Conservation (phyloP, 2,113 vertebrate genomes). For the Heptranchias perlo region DNA sequence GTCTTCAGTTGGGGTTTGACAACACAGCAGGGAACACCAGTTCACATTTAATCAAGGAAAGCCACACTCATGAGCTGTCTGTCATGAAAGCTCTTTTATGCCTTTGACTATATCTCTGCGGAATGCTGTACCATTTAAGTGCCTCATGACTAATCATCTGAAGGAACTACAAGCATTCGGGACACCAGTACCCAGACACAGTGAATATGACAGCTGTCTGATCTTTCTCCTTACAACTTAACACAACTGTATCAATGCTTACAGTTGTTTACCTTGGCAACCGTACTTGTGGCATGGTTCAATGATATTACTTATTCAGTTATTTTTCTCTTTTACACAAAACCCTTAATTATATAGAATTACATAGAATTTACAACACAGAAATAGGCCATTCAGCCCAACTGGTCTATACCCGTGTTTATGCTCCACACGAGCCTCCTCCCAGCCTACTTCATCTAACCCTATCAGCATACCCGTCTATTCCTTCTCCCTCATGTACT, state of each 20-base stretch:
- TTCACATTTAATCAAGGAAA: slow-evolving; percentile 7
- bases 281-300: background rate
- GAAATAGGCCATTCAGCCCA: background rate
- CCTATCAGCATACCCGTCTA: background rate
- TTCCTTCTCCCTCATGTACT: background rate
- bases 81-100: background rate
- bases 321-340: background rate
- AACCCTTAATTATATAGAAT: background rate
- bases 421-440: background rate
- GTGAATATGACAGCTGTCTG: background rate
- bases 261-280: slow-evolving; percentile 7
- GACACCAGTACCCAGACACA: background rate
- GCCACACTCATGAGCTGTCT: background rate
- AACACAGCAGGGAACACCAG: background rate
- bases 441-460: background rate
- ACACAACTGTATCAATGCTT: background rate
- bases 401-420: background rate
- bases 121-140: background rate
- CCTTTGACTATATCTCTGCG: background rate
- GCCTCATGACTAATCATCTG: background rate
- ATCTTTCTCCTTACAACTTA: background rate
- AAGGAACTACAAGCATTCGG: background rate
- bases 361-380: background rate
- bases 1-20: background rate
- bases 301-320: background rate